Evolutionary conservation across 2,888 invertebrate species (phyloP).

Genomic region (Ormyrus rosae): DNA sequence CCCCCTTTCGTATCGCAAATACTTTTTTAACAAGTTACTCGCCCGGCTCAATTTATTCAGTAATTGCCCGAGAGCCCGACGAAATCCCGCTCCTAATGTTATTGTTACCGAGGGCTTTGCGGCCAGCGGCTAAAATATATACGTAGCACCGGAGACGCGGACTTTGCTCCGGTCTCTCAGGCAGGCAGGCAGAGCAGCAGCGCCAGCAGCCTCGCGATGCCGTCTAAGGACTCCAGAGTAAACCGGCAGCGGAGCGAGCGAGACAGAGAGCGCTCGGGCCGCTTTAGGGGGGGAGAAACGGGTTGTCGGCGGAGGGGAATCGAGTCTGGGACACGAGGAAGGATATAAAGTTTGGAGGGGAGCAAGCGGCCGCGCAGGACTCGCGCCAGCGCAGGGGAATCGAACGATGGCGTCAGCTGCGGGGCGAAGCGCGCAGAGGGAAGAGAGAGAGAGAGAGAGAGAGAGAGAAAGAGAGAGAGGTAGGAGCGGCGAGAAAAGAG

Average conservation of each 20-base stretch:
- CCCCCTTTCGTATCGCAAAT: too few relatives aligned
- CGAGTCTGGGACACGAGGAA: conserved; percentile 60
- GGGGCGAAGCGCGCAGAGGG: conserved; percentile 62
- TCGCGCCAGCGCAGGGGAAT: conserved; percentile 58
- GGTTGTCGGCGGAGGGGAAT: conserved; percentile 52
- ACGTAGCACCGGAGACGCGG: too few relatives aligned
- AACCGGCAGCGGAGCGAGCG: conserved; percentile 37
- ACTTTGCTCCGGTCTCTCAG: too few relatives aligned
- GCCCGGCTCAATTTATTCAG: too few relatives aligned
- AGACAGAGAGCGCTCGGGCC: conserved; percentile 34
- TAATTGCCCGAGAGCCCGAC: too few relatives aligned
- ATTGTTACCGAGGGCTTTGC: too few relatives aligned
- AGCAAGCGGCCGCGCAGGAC: conserved; percentile 11
- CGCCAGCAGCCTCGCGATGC: conserved; percentile 6
- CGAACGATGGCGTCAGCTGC: conserved; percentile 71
- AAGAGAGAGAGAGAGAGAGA: conserved; percentile 55
- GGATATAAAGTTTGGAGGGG: conserved; percentile 12
- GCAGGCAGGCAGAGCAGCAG: neutral
- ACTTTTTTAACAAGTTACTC: too few relatives aligned
- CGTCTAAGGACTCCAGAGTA: conserved; percentile 41
- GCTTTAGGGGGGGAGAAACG: conserved; percentile 8
- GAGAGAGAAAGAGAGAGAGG: conserved; percentile 54
- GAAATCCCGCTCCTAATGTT: too few relatives aligned
- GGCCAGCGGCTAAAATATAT: too few relatives aligned
- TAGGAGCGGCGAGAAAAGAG: conserved; percentile 56